phyloP scores from a whole-genome alignment of 53 echinoderm and acorn worm species.

The Apostichopus leukothele region DNA sequence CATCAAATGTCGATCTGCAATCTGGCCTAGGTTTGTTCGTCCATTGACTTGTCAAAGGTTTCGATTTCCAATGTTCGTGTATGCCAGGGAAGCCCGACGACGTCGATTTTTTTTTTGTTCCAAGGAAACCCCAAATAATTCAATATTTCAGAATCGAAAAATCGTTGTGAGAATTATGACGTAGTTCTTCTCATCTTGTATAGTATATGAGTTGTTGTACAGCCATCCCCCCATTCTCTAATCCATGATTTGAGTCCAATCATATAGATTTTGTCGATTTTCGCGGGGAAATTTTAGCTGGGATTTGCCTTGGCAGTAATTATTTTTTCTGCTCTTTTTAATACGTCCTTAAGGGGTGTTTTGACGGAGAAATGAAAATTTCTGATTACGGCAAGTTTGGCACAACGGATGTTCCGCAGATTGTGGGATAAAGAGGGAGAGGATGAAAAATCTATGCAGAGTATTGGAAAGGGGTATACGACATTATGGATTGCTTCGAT shows the following conservation, averaged over 20 bases:
- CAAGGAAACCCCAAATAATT: constrained; percentile 41
- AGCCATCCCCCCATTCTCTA: constrained; percentile 31
- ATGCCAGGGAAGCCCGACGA: constrained; percentile 18
- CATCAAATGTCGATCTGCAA: constrained; percentile 33
- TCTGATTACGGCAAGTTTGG: constrained; percentile 43
- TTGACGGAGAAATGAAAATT: constrained; percentile 41
- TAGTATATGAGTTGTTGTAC: neutral
- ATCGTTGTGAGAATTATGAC: constrained; percentile 46
- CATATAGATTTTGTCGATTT: constrained; percentile 48
- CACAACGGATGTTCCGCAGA: constrained; percentile 39
- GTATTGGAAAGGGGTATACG: constrained; percentile 47
- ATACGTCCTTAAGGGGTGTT: constrained; percentile 48
- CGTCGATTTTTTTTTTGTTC: neutral
- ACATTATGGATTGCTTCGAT: constrained; percentile 32
- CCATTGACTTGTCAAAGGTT: constrained; percentile 16
- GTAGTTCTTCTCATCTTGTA: neutral
- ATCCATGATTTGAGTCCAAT: constrained; percentile 47
- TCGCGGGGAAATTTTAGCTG: constrained; percentile 48
- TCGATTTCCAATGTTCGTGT: constrained; percentile 46
- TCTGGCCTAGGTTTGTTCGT: constrained; percentile 12
- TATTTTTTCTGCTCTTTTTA: constrained; percentile 43
- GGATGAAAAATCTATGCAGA: constrained; percentile 38
- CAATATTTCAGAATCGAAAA: constrained; percentile 46
- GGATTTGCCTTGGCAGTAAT: constrained; percentile 48
- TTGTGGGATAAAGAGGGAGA: constrained; percentile 27